Evolutionary conservation across 2,888 invertebrate genomes (phyloP), one percentile per base, ranked within the genome.

Genomic region (Leucophora obtusa): DNA sequence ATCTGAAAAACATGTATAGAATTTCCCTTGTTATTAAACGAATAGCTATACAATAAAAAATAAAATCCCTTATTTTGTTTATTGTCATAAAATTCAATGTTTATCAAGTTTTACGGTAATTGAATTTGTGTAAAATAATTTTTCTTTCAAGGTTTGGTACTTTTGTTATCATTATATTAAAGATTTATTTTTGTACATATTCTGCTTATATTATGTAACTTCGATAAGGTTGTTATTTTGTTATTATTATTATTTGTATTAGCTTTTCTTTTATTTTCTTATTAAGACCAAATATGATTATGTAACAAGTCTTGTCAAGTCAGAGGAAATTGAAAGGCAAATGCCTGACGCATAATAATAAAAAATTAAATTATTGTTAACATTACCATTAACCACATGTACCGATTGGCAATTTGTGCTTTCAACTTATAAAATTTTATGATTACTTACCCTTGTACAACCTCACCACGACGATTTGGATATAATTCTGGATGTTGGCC

Each of bases 401-500:
- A 63, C 66, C 35, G 51, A 66, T 54, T 71, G 54, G 28, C 14
- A 24, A 54, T 21, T 24, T 54, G 54, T 6, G 38, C 6, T 54
- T 70, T 51, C n/a, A 21, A 1, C 35, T 38, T 50, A 83, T 15
- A 15, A 28, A 56, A 28, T 28, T 24, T 24, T 28, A 66, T 66
- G 54, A 70, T 70, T 85, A 91, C 94, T 91, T 91, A 96, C 93
- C 96, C 96, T 74, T 96, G 94, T 0, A 96, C 95, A 18, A 97
- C 94, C 90, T 96, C 96, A 0, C 97, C 97, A 83, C 97, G 92
- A 83, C 97, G 92, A 89, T 97, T 97, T 0, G 97, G 97, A 90
- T 97, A 97, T 21, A 97, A 92, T 89, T 97, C 97, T 47, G 97
- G 97, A 92, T 97, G 97, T 87, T 96, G 97, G n/a, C 97, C 97